Base-by-base conservation (phyloP, 2,888 invertebrate species). In the Lucinisca nassula region DNA sequence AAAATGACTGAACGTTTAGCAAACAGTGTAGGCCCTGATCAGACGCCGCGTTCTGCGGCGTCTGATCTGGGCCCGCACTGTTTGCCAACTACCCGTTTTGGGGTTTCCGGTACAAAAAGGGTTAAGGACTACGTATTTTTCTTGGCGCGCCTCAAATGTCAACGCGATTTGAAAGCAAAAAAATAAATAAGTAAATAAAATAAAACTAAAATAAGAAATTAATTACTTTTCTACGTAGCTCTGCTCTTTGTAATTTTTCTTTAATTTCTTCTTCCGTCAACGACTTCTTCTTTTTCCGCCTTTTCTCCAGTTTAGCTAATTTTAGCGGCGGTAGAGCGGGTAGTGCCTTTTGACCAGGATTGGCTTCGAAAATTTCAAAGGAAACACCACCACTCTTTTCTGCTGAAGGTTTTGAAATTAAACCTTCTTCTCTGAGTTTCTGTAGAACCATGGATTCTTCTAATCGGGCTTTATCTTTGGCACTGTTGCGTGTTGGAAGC, bases 391-490 rank as follows among this genome's bases (percentile, higher is more conserved):
- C 95, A 0, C 93, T 91, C 14, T 95, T 92, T 85, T 94, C 92
- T 6, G 93, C 91, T 40, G 94, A 92, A n/a, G 96, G 95, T 70
- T 94, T 93, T n/a, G 95, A 87, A 77, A 96, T 96, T 10, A 96
- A 92, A 0, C 96, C 96, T 79, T 96, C 96, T 84, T 96, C 95
- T 72, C 95, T 83, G 8, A 96, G 93, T 21, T 94, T 92, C 84
- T 95, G 95, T 45, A 96, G 82, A 51, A 96, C 95, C 79, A 93
- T 91, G 40, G 94, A 93, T 84, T 96, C 96, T 80, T 96, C 95
- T 81, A 94, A 84, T 45, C 96, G 88, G 6, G 93, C 94, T 82
- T 94, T 93, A 85, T 96, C 95, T 87, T 95, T 96, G 61, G 96
- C 96, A 81, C 95, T 96, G 45, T 95, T 92, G 49, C 95, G 92